Percentiles rank a stretch among this genome's conserved stretches.
Evolutionary conservation across 2,888 invertebrate species (phyloP).

Genomic region (Argyresthia albistria): DNA sequence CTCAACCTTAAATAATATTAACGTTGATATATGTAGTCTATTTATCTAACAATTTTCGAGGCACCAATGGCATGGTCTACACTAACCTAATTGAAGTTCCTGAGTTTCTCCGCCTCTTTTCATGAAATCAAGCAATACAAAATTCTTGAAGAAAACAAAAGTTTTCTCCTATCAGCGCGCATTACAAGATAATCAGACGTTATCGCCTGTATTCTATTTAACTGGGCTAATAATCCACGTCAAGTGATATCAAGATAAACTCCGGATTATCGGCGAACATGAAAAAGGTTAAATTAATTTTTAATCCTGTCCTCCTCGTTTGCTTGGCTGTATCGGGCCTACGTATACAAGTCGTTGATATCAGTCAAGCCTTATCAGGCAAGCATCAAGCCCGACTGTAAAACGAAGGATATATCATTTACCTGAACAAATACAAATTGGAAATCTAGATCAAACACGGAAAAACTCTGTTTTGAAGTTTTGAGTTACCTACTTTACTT

Average conservation of each 20-base stretch:
- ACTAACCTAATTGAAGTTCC: too few species aligned
- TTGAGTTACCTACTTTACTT: too few species aligned
- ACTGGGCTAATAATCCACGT: slow-evolving; percentile 58
- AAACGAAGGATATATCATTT: background rate
- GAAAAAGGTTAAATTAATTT: slow-evolving; percentile 67
- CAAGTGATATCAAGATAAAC: slow-evolving; percentile 68
- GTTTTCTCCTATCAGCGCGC: slow-evolving; percentile 9
- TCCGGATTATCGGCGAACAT: slow-evolving; percentile 67
- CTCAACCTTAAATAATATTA: too few species aligned
- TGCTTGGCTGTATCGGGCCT: slow-evolving; percentile 41
- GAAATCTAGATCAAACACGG: too few species aligned
- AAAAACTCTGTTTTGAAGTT: too few species aligned
- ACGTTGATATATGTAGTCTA: too few species aligned
- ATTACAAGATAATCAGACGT: slow-evolving; percentile 46
- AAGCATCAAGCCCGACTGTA: slow-evolving; percentile 1
- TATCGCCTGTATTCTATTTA: slow-evolving; percentile 58
- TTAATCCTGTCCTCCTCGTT: slow-evolving; percentile 61
- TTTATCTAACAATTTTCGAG: too few species aligned
- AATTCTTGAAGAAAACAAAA: background rate
- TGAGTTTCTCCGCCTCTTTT: too few species aligned
- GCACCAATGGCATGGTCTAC: too few species aligned
- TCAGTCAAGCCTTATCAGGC: slow-evolving; percentile 7
- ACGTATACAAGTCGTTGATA: slow-evolving; percentile 38
- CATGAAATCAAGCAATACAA: too few species aligned
- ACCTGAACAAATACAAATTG: too few species aligned